Conservation (phyloP, 2,797 vertebrate species). For the Onychomys torridus region DNA sequence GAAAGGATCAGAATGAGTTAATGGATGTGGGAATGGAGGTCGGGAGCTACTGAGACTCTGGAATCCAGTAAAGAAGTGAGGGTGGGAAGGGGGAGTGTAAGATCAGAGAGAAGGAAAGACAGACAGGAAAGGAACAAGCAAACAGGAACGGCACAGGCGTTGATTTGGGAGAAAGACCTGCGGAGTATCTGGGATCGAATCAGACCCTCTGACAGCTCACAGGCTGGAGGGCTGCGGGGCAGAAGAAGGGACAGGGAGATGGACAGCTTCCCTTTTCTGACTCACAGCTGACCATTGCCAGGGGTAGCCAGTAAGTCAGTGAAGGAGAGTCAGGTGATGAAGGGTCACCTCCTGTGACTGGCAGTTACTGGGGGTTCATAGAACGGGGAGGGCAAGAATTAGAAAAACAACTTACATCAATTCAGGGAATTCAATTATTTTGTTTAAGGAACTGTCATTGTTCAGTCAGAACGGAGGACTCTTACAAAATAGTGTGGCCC, state of each 20-base stretch:
- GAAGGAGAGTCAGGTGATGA: neutral
- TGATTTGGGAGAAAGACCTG: neutral
- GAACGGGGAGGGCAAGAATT: neutral
- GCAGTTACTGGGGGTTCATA: no score
- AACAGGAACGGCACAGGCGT: rapidly evolving
- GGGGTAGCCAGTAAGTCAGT: no score
- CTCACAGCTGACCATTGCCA: neutral
- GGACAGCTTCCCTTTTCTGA: no score
- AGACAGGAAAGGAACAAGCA: neutral
- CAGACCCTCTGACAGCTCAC: neutral
- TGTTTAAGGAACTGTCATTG: neutral
- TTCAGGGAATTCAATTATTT: neutral
- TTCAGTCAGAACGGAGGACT: neutral
- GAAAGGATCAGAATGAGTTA: neutral
- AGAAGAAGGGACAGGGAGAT: neutral
- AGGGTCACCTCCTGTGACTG: neutral
- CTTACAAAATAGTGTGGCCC: neutral
- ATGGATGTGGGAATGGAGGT: neutral
- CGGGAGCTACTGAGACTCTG: neutral
- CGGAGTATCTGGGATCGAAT: neutral
- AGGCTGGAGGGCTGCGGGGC: neutral
- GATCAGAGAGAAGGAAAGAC: neutral
- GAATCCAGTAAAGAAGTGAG: neutral
- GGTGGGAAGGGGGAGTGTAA: neutral
- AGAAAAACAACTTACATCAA: neutral